Evolutionary conservation across 2,888 invertebrate genomes (phyloP).

Genomic region (Caenorhabditis sp.): DNA sequence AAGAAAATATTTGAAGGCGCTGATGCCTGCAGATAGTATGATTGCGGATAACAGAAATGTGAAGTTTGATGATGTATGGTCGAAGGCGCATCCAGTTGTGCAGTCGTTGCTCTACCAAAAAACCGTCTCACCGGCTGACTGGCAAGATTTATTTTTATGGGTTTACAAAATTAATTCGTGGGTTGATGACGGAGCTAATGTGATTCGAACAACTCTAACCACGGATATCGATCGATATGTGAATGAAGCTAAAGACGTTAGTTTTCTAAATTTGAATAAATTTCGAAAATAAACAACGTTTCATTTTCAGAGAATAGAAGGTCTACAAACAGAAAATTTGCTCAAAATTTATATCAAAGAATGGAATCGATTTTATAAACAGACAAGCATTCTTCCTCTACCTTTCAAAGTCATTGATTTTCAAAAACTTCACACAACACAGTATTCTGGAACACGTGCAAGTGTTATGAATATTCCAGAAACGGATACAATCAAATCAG

Average conservation of each 20-base stretch:
- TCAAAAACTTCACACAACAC: background rate
- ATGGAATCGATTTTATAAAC: slow-evolving; percentile 97
- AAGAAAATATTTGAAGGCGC: background rate
- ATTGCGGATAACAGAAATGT: background rate
- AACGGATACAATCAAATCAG: slow-evolving; percentile 7
- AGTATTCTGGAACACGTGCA: background rate
- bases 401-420: slow-evolving; percentile 57
- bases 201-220: slow-evolving; percentile 45
- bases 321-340: slow-evolving; percentile 91
- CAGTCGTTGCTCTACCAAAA: slow-evolving; percentile 87
- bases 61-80: slow-evolving; percentile 91
- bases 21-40: background rate
- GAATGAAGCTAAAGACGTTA: slow-evolving; percentile 47
- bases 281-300: background rate
- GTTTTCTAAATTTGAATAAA: background rate
- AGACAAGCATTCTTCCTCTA: slow-evolving; percentile 83
- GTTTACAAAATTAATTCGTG: slow-evolving; percentile 94
- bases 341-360: slow-evolving; percentile 95
- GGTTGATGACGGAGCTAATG: slow-evolving; percentile 85
- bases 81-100: slow-evolving; percentile 89
- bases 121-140: slow-evolving; percentile 88
- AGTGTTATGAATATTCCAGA: background rate
- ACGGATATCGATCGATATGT: slow-evolving; percentile 56
- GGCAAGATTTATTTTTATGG: slow-evolving; percentile 79
- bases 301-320: slow-evolving; percentile 79